These are phyloP conservation scores for Enteromius afrohamiltoni DNA, from an alignment of 2,797 vertebrate genomes.

Conservation along the genomic window DNA sequence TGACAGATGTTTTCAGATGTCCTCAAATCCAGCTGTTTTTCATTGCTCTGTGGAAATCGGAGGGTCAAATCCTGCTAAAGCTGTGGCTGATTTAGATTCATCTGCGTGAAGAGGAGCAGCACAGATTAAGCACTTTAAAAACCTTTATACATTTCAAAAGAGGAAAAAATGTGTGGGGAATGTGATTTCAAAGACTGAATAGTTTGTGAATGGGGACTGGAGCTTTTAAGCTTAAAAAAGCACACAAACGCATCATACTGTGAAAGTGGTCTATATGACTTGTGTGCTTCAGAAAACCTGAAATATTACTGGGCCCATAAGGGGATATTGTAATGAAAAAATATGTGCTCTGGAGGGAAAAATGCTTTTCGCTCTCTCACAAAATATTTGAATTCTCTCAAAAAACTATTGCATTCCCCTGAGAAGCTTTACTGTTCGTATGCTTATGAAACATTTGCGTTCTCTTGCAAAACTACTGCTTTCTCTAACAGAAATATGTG, in stretches of 20 bases:
- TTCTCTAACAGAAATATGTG: not conserved
- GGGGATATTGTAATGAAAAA: not conserved
- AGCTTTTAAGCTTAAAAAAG: not conserved
- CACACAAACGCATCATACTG: not conserved
- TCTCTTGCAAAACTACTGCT: not conserved
- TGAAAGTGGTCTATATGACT: not conserved
- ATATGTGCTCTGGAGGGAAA: not conserved
- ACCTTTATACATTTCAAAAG: not conserved
- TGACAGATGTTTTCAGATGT: conserved; percentile 47
- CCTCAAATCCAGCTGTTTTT: conserved; percentile 35
- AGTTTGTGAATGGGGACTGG: not conserved
- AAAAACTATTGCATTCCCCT: not conserved
- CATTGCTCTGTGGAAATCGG: conserved; percentile 6
- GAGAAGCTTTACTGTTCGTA: not conserved
- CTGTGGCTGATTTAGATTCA: not conserved
- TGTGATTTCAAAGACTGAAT: too few species aligned
- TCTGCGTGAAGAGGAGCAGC: not conserved
- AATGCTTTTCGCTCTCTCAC: too few species aligned
- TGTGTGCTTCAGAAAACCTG: not conserved
- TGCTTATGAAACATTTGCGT: not conserved
- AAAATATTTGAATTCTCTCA: not conserved
- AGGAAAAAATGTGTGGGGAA: not conserved
- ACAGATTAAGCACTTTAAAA: not conserved
- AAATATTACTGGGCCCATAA: not conserved
- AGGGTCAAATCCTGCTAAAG: conserved; percentile 20